Percentiles rank a stretch among this genome's conserved stretches.
Conservation (phyloP, 1,140 invertebrate species). For the silkworm (Bombyx mori) region DNA sequence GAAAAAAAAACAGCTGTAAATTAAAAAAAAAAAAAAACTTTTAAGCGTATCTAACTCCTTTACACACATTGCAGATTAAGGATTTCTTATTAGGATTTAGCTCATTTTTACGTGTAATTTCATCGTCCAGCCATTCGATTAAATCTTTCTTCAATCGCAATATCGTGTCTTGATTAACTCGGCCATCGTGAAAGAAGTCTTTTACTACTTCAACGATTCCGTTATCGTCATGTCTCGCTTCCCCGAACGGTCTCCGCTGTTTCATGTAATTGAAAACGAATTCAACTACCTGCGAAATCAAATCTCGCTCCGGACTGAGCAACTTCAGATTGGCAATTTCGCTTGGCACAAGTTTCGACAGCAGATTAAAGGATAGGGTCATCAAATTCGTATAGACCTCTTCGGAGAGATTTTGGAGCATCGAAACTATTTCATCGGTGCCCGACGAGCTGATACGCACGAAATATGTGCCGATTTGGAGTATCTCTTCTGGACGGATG, state of each 20-base stretch:
- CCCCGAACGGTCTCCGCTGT: constrained; percentile 46
- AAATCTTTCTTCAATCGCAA: constrained; percentile 39
- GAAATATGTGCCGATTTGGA: constrained; percentile 42
- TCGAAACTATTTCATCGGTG: constrained; percentile 37
- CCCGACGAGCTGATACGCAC: constrained; percentile 43
- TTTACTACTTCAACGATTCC: constrained; percentile 44
- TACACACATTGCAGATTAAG: constrained; percentile 37
- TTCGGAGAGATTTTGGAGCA: constrained; percentile 50
- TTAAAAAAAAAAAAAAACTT: not conserved
- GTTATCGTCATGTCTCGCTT: constrained; percentile 37
- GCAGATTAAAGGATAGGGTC: constrained; percentile 47
- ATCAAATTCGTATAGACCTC: constrained; percentile 49
- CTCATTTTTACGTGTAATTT: constrained; percentile 25
- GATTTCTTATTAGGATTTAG: constrained; percentile 38
- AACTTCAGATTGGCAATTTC: constrained; percentile 45
- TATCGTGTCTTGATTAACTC: constrained; percentile 44
- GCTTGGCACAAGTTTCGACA: constrained; percentile 40
- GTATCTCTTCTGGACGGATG: constrained; percentile 48
- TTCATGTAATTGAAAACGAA: constrained; percentile 61
- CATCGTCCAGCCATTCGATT: constrained; percentile 31
- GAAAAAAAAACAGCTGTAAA: not conserved
- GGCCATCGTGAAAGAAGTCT: constrained; percentile 61
- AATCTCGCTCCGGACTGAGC: constrained; percentile 51
- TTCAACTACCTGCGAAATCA: constrained; percentile 49
- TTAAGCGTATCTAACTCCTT: constrained; percentile 42